Conservation (phyloP, 2,113 vertebrate genomes). For the Cardinalis cardinalis region DNA sequence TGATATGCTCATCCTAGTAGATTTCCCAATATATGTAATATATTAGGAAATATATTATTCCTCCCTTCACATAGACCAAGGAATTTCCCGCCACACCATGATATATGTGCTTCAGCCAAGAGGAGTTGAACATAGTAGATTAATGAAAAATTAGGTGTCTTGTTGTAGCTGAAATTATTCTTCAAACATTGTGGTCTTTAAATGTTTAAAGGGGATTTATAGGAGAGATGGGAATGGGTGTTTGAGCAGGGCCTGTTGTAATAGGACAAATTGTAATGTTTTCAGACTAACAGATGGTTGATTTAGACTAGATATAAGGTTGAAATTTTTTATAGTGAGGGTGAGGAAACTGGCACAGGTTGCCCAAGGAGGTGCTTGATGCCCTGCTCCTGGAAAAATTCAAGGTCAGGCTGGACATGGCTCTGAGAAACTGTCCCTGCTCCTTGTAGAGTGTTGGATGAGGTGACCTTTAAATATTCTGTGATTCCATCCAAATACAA, state of each 20-base stretch:
- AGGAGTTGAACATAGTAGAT: neutral
- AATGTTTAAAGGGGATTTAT: neutral
- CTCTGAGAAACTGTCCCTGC: neutral
- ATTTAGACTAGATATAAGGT: neutral
- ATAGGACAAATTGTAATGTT: neutral
- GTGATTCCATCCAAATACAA: neutral
- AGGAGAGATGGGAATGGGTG: neutral
- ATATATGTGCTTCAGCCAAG: neutral
- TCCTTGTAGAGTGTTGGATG: neutral
- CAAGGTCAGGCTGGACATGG: neutral
- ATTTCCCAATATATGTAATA: neutral
- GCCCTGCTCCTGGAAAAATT: neutral
- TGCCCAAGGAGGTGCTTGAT: neutral
- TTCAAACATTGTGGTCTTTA: neutral
- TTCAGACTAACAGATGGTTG: neutral
- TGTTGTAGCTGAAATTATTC: neutral
- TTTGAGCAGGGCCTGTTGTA: neutral
- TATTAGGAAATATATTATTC: neutral
- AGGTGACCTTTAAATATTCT: neutral
- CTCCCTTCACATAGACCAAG: accelerated
- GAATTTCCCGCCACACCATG: neutral
- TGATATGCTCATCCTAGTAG: neutral
- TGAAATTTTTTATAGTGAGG: neutral
- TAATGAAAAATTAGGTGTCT: neutral
- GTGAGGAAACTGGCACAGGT: neutral